Conservation (phyloP, 2,888 invertebrate genomes). For the Tuta absoluta region DNA sequence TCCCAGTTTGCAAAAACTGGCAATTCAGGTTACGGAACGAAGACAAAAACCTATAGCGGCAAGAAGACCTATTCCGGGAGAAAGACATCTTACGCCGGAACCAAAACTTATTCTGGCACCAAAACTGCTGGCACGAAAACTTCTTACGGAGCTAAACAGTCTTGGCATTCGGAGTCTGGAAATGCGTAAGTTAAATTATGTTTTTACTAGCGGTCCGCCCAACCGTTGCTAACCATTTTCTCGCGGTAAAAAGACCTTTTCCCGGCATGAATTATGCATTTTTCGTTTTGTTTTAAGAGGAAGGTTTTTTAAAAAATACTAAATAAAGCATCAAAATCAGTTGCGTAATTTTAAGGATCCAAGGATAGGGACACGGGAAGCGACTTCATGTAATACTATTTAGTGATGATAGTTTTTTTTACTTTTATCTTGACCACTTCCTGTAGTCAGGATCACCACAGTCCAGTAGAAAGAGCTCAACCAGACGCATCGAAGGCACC, state of each 20-base stretch:
- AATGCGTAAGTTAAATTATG: conserved; percentile 51
- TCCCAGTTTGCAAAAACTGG: conserved; percentile 38
- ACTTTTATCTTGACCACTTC: too few species aligned
- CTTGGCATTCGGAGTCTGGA: conserved; percentile 58
- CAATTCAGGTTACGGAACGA: conserved; percentile 41
- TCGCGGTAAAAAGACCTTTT: too few species aligned
- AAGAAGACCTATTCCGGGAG: conserved; percentile 40
- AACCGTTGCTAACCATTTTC: not conserved
- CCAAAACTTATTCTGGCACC: conserved; percentile 43
- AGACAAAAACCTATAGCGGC: conserved; percentile 35
- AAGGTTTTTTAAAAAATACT: too few species aligned
- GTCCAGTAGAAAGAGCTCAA: too few species aligned
- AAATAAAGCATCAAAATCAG: too few species aligned
- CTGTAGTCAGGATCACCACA: too few species aligned
- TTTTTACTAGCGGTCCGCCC: not conserved
- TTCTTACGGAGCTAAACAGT: conserved; percentile 50
- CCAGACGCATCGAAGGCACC: too few species aligned
- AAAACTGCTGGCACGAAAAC: conserved; percentile 41
- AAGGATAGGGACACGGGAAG: too few species aligned
- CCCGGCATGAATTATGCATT: too few species aligned
- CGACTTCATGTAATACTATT: too few species aligned
- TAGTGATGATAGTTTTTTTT: too few species aligned
- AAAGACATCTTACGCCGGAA: conserved; percentile 43
- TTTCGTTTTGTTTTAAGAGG: not conserved
- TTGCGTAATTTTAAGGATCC: too few species aligned